These are phyloP conservation scores for Gonioctena quinquepunctata DNA, from an alignment of 1,140 invertebrate genomes.

Conservation along the genomic window DNA sequence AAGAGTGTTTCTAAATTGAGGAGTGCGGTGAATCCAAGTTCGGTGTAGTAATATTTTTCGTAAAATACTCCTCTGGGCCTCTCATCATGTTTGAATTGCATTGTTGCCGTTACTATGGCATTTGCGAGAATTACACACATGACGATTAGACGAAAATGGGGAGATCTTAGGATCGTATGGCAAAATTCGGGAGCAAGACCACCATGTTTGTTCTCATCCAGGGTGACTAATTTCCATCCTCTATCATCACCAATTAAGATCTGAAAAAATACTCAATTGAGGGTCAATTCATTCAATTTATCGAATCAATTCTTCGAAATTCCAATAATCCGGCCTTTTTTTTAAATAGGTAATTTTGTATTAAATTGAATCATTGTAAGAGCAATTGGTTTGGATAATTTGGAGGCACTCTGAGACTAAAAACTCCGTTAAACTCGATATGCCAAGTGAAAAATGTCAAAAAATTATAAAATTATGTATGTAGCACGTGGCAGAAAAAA, in stretches of 20 bases:
- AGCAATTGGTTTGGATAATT: too few species aligned
- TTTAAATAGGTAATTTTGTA: too few species aligned
- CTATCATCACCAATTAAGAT: conserved; percentile 88
- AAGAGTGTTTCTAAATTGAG: conserved; percentile 94
- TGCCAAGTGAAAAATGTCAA: too few species aligned
- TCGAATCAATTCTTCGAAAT: too few species aligned
- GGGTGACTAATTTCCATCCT: conserved; percentile 91
- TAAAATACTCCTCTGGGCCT: conserved; percentile 79
- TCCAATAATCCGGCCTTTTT: too few species aligned
- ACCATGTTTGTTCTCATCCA: conserved; percentile 94
- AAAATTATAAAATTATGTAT: too few species aligned
- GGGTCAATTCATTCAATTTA: too few species aligned
- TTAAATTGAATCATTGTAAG: too few species aligned
- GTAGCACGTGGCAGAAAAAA: too few species aligned
- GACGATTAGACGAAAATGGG: conserved; percentile 88
- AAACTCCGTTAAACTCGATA: too few species aligned
- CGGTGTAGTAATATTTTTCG: conserved; percentile 92
- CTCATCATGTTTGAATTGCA: conserved; percentile 93
- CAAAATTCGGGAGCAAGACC: conserved; percentile 86
- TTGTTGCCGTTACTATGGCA: conserved; percentile 93
- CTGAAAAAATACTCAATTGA: too few species aligned
- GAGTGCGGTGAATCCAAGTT: conserved; percentile 93
- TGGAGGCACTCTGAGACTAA: too few species aligned
- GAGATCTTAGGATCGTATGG: conserved; percentile 87
- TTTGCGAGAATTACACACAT: conserved; percentile 95